Conservation (phyloP, 2,797 vertebrate genomes). For the Protonibea diacanthus region DNA sequence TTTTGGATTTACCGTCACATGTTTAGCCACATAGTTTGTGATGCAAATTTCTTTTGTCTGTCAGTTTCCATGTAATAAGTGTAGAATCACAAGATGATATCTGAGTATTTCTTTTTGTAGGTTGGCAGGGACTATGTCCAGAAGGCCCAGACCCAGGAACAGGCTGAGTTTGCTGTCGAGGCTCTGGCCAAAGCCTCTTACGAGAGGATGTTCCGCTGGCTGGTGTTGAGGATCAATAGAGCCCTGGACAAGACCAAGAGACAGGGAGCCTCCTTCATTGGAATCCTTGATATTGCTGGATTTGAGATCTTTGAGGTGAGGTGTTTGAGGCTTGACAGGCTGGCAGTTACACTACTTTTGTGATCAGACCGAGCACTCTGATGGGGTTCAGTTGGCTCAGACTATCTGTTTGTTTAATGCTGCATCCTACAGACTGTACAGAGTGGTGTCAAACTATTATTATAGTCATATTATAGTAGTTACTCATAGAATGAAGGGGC, state of each 20-base stretch:
- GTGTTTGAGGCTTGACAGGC: not conserved
- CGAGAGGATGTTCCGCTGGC: conserved; percentile 97
- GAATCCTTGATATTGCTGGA: conserved; percentile 97
- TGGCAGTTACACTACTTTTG: not conserved
- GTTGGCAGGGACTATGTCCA: conserved; percentile 97
- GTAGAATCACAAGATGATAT: not conserved
- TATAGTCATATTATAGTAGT: too few species aligned
- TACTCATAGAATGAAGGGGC: not conserved
- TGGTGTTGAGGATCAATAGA: conserved; percentile 98
- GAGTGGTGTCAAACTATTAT: too few species aligned
- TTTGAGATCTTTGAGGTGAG: conserved; percentile 98
- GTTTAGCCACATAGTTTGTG: not conserved
- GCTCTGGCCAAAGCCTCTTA: conserved; percentile 98
- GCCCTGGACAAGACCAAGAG: conserved; percentile 98
- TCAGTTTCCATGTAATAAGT: not conserved
- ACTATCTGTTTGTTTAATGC: not conserved
- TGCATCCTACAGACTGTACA: not conserved
- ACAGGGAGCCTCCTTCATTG: conserved; percentile 97
- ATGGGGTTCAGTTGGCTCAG: not conserved
- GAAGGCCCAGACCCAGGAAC: conserved; percentile 98
- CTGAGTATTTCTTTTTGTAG: conserved; percentile 36
- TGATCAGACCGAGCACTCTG: not conserved
- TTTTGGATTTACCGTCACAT: too few species aligned
- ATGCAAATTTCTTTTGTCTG: not conserved
- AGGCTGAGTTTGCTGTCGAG: conserved; percentile 97